phyloP scores from a whole-genome alignment of 1,140 invertebrate genomes.

The Drepana arcuata region DNA sequence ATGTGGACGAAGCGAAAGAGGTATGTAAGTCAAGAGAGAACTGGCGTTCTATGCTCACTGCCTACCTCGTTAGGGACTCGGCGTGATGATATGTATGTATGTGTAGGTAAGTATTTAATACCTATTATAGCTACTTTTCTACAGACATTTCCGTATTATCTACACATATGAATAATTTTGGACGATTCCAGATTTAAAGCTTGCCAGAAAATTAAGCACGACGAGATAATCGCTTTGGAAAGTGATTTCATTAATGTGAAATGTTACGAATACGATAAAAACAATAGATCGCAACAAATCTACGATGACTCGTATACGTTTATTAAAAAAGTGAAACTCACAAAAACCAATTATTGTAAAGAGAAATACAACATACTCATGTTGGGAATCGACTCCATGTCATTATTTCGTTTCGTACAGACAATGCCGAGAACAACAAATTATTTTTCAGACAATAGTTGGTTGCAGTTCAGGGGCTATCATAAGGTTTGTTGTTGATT shows the following conservation, averaged over 20 bases:
- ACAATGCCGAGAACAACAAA: conserved; percentile 82
- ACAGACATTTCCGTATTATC: too few species aligned
- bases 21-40: too few species aligned
- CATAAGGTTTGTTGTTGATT: conserved; percentile 72
- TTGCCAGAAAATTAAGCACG: conserved; percentile 43
- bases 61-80: too few species aligned
- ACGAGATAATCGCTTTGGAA: conserved; percentile 35
- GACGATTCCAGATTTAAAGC: conserved; percentile 32
- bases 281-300: conserved; percentile 30
- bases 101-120: too few species aligned
- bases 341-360: conserved; percentile 20
- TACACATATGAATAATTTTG: too few species aligned
- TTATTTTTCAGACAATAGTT: conserved; percentile 75
- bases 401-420: conserved; percentile 82
- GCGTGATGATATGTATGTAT: too few species aligned
- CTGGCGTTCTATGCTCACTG: too few species aligned
- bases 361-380: conserved; percentile 77
- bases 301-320: conserved; percentile 44
- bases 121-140: too few species aligned
- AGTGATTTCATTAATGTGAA: conserved; percentile 69
- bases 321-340: conserved; percentile 29
- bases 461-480: conserved; percentile 67
- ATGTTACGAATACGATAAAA: conserved; percentile 43
- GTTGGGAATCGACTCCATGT: conserved; percentile 88
- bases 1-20: too few species aligned